Evolutionary conservation across 2,797 vertebrate species (phyloP).

Genomic region (Cuniculus paca): DNA sequence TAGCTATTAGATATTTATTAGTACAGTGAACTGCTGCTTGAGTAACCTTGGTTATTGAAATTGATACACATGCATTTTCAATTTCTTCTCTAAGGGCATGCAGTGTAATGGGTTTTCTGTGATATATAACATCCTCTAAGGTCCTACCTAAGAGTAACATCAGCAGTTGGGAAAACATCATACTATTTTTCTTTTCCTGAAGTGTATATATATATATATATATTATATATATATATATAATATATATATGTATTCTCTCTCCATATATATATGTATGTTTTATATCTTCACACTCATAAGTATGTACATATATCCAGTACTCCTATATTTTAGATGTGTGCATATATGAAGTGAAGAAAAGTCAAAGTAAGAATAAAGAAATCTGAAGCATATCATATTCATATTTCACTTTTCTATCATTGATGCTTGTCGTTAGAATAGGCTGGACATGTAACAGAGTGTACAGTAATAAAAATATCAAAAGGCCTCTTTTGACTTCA

Average conservation of each 20-base stretch:
- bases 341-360: not conserved
- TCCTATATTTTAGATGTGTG: not conserved
- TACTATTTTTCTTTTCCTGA: not conserved
- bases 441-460: not conserved
- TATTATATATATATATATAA: no score
- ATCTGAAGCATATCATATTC: not conserved
- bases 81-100: not conserved
- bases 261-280: no score
- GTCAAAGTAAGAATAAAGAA: not conserved
- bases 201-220: not conserved
- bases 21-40: not conserved
- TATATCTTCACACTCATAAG: not conserved
- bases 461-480: not conserved
- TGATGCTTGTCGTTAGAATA: not conserved
- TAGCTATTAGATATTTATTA: not conserved
- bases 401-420: not conserved
- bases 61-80: not conserved
- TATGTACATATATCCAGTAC: not conserved
- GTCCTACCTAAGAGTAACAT: not conserved
- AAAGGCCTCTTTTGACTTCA: not conserved
- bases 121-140: not conserved
- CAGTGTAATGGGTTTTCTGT: not conserved
- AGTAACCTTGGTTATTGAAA: not conserved
- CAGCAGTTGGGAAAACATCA: not conserved
- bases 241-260: not conserved